Evolutionary conservation across 1,140 invertebrate species (phyloP), one percentile per base, ranked within the genome.

Genomic region (Drosophila elegans): DNA sequence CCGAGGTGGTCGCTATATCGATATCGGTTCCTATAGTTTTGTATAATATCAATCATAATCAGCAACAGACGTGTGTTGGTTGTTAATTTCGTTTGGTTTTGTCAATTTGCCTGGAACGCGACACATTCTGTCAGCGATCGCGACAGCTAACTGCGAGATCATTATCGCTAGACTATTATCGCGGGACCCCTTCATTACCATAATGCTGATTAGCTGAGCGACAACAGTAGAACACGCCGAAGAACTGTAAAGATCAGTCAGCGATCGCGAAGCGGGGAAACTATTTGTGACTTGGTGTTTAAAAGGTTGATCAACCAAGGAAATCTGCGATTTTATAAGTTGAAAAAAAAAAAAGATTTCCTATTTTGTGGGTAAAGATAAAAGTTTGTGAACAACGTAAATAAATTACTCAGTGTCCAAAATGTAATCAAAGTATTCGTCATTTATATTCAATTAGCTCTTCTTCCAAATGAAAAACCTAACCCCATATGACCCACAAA

Each of bases 141-240:
- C 16, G 39, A 42, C 46, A 49, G 36, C 66, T 68, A 68, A 64
- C 59, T 69, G 38, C 74, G 7, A 66, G 72, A 68, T 62, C 82
- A 86, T 85, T 85, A 85, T 78, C 74, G 74, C 64, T 44, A 48
- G 67, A 32, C 51, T 54, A 78, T 86, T 81, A 78, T 32, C 44
- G 74, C 42, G 38, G 38, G 39, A 21, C 27, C 45, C 27, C 68
- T 80, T 66, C 56, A 75, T 66, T 66, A 48, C 38, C 39, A 74
- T 59, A 63, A 48, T 49, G 49, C 16, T 68, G 21, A 66, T 64
- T 66, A 49, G 34, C 13, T 21, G 16, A 49, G 16, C 27, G n/a
- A 13, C 46, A 32, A 32, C 27, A 32, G 12, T 32, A 13, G 46
- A 49, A 29, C 27, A 32, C 46, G 27, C 6, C 27, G 38, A 16